These are phyloP conservation scores for Esox masquinongy DNA, from an alignment of 2,797 vertebrate genomes.

Conservation along the genomic window DNA sequence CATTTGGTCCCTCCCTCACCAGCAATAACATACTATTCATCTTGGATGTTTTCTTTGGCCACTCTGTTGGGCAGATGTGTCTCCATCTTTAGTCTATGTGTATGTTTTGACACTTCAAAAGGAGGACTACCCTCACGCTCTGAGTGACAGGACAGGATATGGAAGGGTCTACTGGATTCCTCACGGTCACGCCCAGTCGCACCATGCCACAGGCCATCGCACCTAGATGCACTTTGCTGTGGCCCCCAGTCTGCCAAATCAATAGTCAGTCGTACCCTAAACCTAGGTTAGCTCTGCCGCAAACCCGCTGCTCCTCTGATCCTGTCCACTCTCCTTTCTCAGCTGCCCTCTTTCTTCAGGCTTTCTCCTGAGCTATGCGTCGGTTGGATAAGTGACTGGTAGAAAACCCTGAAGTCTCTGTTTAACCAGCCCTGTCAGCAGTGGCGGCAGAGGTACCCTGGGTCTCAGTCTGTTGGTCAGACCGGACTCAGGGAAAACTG, in stretches of 20 bases:
- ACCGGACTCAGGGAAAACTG: neutral
- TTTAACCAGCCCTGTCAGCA: neutral
- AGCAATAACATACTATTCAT: constrained; percentile 39
- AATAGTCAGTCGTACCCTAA: neutral
- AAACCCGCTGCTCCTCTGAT: neutral
- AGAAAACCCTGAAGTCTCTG: neutral
- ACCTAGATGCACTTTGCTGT: neutral
- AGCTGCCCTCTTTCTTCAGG: neutral
- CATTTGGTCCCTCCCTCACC: constrained; percentile 21
- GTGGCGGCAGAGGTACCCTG: neutral
- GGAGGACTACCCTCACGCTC: constrained; percentile 1
- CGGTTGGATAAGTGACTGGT: neutral
- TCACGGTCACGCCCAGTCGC: neutral
- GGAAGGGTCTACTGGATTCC: constrained; percentile 5
- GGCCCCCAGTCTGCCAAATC: neutral
- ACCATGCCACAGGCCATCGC: neutral
- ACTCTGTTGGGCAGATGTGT: neutral
- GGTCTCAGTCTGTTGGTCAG: neutral
- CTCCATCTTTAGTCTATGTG: neutral
- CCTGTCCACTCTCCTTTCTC: neutral
- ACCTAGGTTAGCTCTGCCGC: too few relatives aligned
- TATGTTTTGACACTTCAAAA: constrained; percentile 1
- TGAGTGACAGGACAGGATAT: constrained; percentile 1
- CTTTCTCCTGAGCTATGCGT: neutral
- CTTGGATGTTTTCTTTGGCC: constrained; percentile 36